Conservation (phyloP, 2,113 vertebrate species). For the Pituophis catenifer region DNA sequence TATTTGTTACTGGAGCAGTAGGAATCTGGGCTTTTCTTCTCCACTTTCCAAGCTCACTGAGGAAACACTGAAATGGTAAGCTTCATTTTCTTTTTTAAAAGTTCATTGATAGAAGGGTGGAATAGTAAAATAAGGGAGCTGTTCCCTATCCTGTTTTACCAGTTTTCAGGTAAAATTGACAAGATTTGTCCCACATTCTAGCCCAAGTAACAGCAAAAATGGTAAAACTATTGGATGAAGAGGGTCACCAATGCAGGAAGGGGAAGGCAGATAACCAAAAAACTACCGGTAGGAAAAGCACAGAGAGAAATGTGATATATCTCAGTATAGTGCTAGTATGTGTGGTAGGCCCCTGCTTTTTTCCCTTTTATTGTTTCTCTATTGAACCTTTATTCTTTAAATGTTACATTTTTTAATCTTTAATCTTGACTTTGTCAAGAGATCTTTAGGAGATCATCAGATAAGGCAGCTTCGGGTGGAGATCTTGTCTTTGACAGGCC, state of each 20-base stretch:
- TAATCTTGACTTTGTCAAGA: not conserved
- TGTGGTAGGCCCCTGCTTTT: not conserved
- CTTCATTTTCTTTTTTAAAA: not conserved
- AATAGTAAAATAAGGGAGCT: not conserved
- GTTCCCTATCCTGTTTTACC: not conserved
- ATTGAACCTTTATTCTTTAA: not conserved
- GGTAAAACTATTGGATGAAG: not conserved
- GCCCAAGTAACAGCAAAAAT: not conserved
- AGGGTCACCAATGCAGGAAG: not conserved
- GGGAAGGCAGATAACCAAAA: not conserved
- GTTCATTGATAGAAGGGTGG: not conserved
- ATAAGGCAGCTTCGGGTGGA: not conserved
- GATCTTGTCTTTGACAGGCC: too few species aligned
- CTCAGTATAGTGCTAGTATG: not conserved
- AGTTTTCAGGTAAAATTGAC: not conserved
- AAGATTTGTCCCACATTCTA: not conserved
- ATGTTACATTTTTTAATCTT: not conserved
- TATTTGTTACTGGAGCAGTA: not conserved
- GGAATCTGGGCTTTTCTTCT: not conserved
- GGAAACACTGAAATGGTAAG: not conserved
- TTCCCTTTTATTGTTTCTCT: not conserved
- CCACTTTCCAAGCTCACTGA: not conserved
- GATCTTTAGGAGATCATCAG: not conserved
- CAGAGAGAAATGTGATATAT: not conserved
- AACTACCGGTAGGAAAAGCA: not conserved